Evolutionary conservation across 2,888 invertebrate genomes (phyloP).

Genomic region (Bugula neritina): DNA sequence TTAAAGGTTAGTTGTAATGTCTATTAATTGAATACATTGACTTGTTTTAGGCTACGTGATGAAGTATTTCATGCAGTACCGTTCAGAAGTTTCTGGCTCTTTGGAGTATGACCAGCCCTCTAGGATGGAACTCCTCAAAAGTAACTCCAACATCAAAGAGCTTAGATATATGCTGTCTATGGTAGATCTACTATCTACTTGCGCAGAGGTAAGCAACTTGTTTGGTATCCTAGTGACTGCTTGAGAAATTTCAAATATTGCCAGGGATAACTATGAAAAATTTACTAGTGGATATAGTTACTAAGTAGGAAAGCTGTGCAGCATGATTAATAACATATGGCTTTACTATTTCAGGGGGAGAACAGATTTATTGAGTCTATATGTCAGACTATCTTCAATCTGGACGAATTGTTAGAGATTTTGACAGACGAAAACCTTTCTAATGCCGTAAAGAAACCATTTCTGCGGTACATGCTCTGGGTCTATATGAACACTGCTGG

Average conservation of each 20-base stretch:
- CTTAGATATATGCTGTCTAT: constrained; percentile 42
- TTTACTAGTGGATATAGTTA: not conserved
- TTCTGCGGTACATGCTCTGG: constrained; percentile 48
- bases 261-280: not conserved
- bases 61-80: constrained; percentile 52
- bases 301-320: not conserved
- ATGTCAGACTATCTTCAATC: constrained; percentile 51
- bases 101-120: constrained; percentile 37
- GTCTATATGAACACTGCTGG: constrained; percentile 52
- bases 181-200: constrained; percentile 50
- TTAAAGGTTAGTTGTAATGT: too few relatives aligned
- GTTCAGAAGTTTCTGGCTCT: constrained; percentile 44
- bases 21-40: too few relatives aligned
- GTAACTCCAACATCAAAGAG: constrained; percentile 33
- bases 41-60: constrained; percentile 41
- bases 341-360: constrained; percentile 42
- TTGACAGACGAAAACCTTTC: constrained; percentile 41
- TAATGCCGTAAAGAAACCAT: constrained; percentile 47
- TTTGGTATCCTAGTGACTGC: too few relatives aligned
- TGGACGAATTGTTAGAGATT: constrained; percentile 45
- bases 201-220: constrained; percentile 51
- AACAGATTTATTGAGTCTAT: constrained; percentile 53
- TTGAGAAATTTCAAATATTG: too few relatives aligned
- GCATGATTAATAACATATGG: not conserved
- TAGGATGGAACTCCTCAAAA: constrained; percentile 24